These are phyloP conservation scores for Mirounga angustirostris DNA, from an alignment of 2,113 vertebrate species.

Conservation along the genomic window DNA sequence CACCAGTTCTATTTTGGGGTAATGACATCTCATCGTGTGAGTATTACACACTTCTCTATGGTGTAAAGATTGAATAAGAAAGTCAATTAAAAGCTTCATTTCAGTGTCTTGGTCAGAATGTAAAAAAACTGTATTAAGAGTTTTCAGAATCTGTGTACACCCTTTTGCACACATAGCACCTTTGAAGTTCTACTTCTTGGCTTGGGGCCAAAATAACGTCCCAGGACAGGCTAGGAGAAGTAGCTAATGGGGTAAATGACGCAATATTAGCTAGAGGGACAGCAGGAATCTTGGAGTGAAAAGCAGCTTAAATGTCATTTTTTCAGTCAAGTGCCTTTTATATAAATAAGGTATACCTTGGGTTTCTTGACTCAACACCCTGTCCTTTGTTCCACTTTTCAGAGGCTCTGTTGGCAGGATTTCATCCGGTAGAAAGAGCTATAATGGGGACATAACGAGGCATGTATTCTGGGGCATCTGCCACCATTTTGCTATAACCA, in stretches of 20 bases:
- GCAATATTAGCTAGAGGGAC: background rate
- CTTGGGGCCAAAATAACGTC: background rate
- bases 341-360: background rate
- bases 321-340: background rate
- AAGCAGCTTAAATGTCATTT: background rate
- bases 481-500: background rate
- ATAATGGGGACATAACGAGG: background rate
- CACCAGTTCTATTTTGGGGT: background rate
- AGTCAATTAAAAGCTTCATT: conserved; percentile 18
- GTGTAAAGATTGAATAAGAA: background rate
- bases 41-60: background rate
- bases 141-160: background rate
- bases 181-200: background rate
- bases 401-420: background rate
- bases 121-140: background rate
- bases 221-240: background rate
- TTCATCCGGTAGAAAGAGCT: background rate
- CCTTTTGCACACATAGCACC: background rate
- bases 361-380: background rate
- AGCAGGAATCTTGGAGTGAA: background rate
- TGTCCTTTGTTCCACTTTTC: background rate
- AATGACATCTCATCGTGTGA: background rate
- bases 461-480: background rate
- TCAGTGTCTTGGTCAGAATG: background rate
- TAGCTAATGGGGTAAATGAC: background rate